These are phyloP conservation scores for Calliopum simillimum DNA, from an alignment of 2,888 invertebrate genomes.

Conservation along the genomic window DNA sequence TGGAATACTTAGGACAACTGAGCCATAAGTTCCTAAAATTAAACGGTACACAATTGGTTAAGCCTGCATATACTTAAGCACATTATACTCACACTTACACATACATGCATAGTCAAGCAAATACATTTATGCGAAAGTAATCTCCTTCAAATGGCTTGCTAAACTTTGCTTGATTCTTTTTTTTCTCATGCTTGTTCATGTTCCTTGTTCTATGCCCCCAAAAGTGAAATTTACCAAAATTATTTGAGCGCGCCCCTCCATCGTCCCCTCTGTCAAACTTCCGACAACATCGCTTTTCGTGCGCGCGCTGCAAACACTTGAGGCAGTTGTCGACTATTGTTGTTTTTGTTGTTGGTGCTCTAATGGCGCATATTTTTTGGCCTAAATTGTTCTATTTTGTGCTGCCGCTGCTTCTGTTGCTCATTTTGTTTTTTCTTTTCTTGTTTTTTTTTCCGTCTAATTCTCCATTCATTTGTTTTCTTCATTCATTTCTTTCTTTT, in stretches of 20 bases:
- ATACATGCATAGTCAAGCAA: background rate
- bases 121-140: conserved; percentile 5
- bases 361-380: conserved; percentile 6
- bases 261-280: background rate
- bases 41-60: too few relatives aligned
- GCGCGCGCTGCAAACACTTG: background rate
- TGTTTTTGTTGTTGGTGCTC: background rate
- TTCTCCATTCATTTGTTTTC: too few relatives aligned
- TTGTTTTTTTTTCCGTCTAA: too few relatives aligned
- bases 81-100: background rate
- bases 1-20: too few relatives aligned
- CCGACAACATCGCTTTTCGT: background rate
- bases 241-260: background rate
- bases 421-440: too few relatives aligned
- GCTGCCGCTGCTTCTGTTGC: background rate
- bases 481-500: background rate
- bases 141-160: conserved; percentile 2
- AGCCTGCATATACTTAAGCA: too few relatives aligned
- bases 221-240: background rate
- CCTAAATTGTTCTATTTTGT: background rate
- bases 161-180: background rate
- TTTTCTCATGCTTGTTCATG: background rate
- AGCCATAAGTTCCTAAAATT: too few relatives aligned
- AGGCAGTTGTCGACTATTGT: background rate
- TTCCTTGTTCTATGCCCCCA: background rate